Conservation (phyloP, 2,888 invertebrate species). For the Apotomis turbidana region DNA sequence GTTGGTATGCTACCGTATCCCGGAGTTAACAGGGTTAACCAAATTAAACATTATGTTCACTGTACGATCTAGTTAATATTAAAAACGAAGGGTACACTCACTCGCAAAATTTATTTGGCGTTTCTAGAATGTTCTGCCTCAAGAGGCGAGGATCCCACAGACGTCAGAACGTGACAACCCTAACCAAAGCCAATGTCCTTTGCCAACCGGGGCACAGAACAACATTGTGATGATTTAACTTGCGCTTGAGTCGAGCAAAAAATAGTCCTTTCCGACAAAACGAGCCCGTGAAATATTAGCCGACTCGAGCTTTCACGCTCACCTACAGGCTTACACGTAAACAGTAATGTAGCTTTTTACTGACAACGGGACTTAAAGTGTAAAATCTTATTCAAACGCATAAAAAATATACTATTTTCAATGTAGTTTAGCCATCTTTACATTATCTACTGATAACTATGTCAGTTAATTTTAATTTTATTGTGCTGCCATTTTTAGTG, state of each 20-base stretch:
- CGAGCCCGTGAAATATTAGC: conserved; percentile 58
- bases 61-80: no score
- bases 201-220: conserved; percentile 60
- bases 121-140: conserved; percentile 14
- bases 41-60: no score
- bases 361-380: background rate
- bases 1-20: no score
- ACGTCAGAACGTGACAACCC: conserved; percentile 49
- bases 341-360: conserved; percentile 8
- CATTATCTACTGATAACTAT: no score
- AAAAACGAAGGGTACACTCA: no score
- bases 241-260: conserved; percentile 66
- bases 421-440: no score
- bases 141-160: no score
- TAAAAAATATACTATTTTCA: no score
- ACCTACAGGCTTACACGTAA: conserved; percentile 19
- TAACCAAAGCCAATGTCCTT: conserved; percentile 70
- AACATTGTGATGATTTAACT: conserved; percentile 76
- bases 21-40: no score
- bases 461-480: no score
- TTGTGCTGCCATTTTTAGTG: no score
- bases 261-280: conserved; percentile 69
- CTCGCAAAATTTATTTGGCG: conserved; percentile 18
- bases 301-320: conserved; percentile 47
- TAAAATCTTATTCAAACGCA: background rate